Conservation (phyloP, 2,797 vertebrate genomes). For the Coranthus polyacanthus region DNA sequence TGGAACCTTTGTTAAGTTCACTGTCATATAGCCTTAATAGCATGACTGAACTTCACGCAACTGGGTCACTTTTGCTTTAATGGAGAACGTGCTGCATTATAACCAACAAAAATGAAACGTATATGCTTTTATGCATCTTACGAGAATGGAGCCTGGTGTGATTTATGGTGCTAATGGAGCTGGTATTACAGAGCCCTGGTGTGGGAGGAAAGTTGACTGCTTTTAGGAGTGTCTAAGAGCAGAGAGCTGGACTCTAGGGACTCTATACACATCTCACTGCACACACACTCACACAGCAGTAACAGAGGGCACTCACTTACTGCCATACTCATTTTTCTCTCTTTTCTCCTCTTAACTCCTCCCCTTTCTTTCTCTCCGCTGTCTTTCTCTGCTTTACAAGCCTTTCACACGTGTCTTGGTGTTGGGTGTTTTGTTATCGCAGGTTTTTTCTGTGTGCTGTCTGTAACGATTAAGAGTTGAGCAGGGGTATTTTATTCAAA, state of each 20-base stretch:
- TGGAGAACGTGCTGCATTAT: constrained; percentile 11
- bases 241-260: constrained; percentile 46
- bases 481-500: constrained; percentile 19
- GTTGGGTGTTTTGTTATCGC: neutral
- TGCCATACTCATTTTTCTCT: constrained; percentile 2
- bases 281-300: constrained; percentile 5
- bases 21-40: neutral
- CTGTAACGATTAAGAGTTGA: constrained; percentile 27
- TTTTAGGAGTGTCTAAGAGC: constrained; percentile 40
- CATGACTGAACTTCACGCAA: neutral
- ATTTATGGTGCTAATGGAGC: constrained; percentile 63
- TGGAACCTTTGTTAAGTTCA: neutral
- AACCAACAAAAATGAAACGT: constrained; percentile 8
- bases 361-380: constrained; percentile 13
- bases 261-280: constrained; percentile 34
- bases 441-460: neutral
- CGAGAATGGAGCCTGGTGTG: constrained; percentile 20
- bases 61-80: neutral
- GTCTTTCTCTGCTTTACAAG: constrained; percentile 47
- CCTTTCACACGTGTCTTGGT: constrained; percentile 32
- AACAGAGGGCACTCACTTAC: constrained; percentile 31
- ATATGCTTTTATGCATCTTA: constrained; percentile 5
- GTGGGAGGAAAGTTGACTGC: constrained; percentile 46
- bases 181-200: constrained; percentile 26
- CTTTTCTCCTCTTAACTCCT: neutral